Evolutionary conservation across 2,888 invertebrate genomes (phyloP), one percentile per base, ranked within the genome.

Genomic region (Eristalis intricaria): DNA sequence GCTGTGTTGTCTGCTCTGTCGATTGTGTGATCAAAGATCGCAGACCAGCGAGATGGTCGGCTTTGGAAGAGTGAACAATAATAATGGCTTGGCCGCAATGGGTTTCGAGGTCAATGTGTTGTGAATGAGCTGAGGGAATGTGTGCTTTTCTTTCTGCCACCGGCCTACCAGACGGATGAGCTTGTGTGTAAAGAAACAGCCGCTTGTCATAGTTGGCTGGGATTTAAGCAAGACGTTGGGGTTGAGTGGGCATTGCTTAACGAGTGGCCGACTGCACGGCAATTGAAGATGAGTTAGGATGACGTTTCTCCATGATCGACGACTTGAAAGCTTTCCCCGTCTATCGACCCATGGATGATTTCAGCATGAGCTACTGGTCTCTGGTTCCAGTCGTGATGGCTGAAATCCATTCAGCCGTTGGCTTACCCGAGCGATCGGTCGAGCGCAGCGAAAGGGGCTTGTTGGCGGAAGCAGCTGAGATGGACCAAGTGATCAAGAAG

Each of bases 31-130:
- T 58, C 65, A 65, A 63, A 75, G 56, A 32, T 35, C 50, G 15
- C 43, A 22, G 71, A 73, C 61, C 38, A 38, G 23, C 32, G 32
- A 32, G 63, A 63, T 73, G 43, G 63, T 61, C 63, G 43, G 26
- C 11, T 68, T 38, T 61, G 76, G 60, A 61, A 43, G 68, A 77
- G 43, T 19, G 60, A 69, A 22, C 61, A 68, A 43, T 13, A 60
- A 68, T 61, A 76, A 61, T 76, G 40, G 43, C 60, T 76, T 15
- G 66, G 40, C 15, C 61, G 68, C 66, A 61, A 68, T 76, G 76
- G 66, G 35, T 77, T 77, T 77, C 69, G 68, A 69, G 76, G 68
- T 68, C 68, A 69, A 22, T 77, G 61, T 77, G 68, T 43, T 77
- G 60, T 75, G 38, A 75, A 66, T 66, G 43, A 32, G 29, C 32